These are phyloP conservation scores for Aporophyla nigra DNA, from an alignment of 2,888 invertebrate species.

Conservation along the genomic window DNA sequence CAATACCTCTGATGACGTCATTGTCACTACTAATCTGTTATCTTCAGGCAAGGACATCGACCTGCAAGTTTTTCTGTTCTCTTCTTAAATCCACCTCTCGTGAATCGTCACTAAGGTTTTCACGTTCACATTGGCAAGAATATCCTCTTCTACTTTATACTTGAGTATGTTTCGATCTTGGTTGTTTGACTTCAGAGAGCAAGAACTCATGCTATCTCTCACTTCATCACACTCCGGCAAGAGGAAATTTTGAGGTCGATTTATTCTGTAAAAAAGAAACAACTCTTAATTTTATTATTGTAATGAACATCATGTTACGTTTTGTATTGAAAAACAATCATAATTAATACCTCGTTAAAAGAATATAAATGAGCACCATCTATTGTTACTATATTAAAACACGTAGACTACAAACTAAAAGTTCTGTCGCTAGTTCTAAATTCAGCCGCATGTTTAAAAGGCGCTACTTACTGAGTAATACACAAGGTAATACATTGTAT, in stretches of 20 bases:
- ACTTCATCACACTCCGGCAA: too few relatives aligned
- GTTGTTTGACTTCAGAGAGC: too few relatives aligned
- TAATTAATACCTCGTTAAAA: background rate
- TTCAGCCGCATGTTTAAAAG: background rate
- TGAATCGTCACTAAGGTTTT: conserved; percentile 88
- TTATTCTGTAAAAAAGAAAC: background rate
- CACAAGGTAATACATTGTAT: too few relatives aligned
- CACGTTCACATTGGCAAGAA: conserved; percentile 82
- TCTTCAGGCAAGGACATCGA: conserved; percentile 86
- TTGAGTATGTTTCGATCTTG: too few relatives aligned
- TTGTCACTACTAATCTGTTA: conserved; percentile 75
- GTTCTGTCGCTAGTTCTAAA: background rate
- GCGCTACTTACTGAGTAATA: too few relatives aligned
- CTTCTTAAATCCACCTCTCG: conserved; percentile 88
- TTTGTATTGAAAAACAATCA: background rate
- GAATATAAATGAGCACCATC: conserved; percentile 28
- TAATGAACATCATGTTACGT: too few relatives aligned
- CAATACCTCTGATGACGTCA: conserved; percentile 20
- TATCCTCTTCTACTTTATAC: conserved; percentile 78
- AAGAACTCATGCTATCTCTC: too few relatives aligned
- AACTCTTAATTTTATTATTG: background rate
- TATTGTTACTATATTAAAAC: background rate
- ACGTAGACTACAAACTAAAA: background rate
- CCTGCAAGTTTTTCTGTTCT: conserved; percentile 82
- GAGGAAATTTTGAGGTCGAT: too few relatives aligned